Evolutionary conservation across 2,797 vertebrate species (phyloP), one percentile per base, ranked within the genome.

Genomic region (Coreius guichenoti): DNA sequence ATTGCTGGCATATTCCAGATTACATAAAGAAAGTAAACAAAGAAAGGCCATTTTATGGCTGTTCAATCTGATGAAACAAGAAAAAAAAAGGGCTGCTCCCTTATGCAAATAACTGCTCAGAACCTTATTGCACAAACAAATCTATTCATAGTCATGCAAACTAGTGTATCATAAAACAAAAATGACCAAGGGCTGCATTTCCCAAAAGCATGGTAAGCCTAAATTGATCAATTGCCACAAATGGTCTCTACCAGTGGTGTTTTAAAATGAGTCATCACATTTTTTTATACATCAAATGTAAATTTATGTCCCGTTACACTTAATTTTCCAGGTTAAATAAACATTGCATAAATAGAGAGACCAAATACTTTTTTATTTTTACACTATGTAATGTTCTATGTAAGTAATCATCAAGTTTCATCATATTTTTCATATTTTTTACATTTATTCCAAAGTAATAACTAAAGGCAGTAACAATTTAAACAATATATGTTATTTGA

Each of bases 111-210:
- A 9, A 29, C 73, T 84, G 81, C 86, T 87, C 87, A 88, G 81
- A 86, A 82, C 76, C 86, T 92, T 86, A 92, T 90, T 58, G 79
- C 75, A 88, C 91, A 96, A 94, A 93, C 94, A 96, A 96, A 96
- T 94, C 1, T 73, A 91, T 69, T 85, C 90, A 91, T 90, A 92
- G 89, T 76, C 83, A 95, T 94, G 94, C 94, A 96, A 96, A 86
- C 65, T 19, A 75, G 36, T 82, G 54, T 26, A 81, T 67, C 49
- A 70, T 61, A 65, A 65, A 45, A 79, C 54, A 82, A 63, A 51
- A 76, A 67, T 8, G 26, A 19, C n/a, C 63, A 61, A 9, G 56
- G 56, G 56, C 23, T 61, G 56, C 4, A 4, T 61, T 61, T 61
- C 11, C 7, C n/a, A 26, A 61, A 61, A 13, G 23, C 56, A 61